Base-by-base conservation (phyloP, 2,888 invertebrate genomes). In the Chrysomela aeneicollis region DNA sequence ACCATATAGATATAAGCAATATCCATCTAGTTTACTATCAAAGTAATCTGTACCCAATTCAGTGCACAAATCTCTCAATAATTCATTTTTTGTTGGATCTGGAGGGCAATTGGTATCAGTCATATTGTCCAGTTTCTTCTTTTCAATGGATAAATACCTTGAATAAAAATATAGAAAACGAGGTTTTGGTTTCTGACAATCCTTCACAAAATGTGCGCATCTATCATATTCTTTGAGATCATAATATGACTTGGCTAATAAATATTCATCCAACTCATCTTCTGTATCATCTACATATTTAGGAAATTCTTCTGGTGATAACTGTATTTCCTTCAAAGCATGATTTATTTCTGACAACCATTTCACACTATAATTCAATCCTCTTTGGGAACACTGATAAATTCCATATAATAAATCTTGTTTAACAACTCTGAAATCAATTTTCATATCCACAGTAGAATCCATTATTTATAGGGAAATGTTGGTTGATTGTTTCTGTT, bases 181-280 rank as follows among this genome's bases (percentile, higher is more conserved):
- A 49, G 91, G 89, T 19, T 92, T 92, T 0, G 88, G 84, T 63
- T 89, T 89, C 46, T 84, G 84, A 74, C 91, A 90, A 64, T 89
- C 87, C 74, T 91, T 88, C 6, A 93, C 85, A 77, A 93, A 94
- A 83, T 90, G 90, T 0, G 94, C 92, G 61, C 93, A 91, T 77
- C 94, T 86, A 76, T 95, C 95, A 81, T 95, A 97, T 81, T 98
- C 97, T 74, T 93, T 92, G 50, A 92, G 85, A 82, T 97, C 95
- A 79, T 95, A 96, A 80, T 94, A 96, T 68, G 92, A 90, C 81
- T 94, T 95, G 0, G 94, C 93, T 71, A 96, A 81, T 46, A 87
- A 86, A 80, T 93, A 96, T 21, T 86, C 84, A 77, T 93, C 92
- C 68, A 86, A 86, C 73, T 93, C 92, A 62, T 89, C 87, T 22